These are phyloP conservation scores for Motacilla alba DNA, from an alignment of 2,113 vertebrate genomes.

Conservation along the genomic window DNA sequence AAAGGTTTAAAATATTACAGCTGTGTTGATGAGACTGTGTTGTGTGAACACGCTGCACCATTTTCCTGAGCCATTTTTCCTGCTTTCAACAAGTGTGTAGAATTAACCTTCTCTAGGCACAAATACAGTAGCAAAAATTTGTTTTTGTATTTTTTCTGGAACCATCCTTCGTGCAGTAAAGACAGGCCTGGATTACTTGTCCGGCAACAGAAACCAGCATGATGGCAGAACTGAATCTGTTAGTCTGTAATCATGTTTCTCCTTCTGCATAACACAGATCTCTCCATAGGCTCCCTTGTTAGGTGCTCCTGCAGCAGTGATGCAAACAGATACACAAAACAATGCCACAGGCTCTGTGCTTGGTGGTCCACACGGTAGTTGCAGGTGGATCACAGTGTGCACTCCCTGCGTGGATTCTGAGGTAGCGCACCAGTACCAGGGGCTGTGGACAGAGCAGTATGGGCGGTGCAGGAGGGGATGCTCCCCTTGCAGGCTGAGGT, in stretches of 20 bases:
- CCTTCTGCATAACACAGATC: not conserved
- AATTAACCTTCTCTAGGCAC: not conserved
- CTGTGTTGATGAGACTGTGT: not conserved
- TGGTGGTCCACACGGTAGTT: not conserved
- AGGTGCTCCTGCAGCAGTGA: not conserved
- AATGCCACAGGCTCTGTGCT: not conserved
- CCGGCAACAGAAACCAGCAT: not conserved
- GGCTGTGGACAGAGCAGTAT: not conserved
- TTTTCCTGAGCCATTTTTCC: not conserved
- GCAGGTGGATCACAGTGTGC: not conserved
- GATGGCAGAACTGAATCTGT: not conserved
- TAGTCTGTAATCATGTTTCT: not conserved
- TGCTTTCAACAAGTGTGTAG: not conserved
- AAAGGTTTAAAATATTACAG: constrained; percentile 2
- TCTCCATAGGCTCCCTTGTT: not conserved
- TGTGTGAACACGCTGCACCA: not conserved
- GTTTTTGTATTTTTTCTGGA: not conserved
- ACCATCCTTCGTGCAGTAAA: not conserved
- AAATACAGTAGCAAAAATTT: not conserved
- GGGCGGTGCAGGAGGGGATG: not conserved
- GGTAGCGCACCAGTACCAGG: not conserved
- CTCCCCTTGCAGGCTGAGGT: not conserved
- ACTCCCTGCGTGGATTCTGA: not conserved
- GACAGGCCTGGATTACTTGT: not conserved
- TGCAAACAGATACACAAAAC: not conserved